These are phyloP conservation scores for Bradypus variegatus DNA, from an alignment of 2,797 vertebrate species.

Conservation along the genomic window DNA sequence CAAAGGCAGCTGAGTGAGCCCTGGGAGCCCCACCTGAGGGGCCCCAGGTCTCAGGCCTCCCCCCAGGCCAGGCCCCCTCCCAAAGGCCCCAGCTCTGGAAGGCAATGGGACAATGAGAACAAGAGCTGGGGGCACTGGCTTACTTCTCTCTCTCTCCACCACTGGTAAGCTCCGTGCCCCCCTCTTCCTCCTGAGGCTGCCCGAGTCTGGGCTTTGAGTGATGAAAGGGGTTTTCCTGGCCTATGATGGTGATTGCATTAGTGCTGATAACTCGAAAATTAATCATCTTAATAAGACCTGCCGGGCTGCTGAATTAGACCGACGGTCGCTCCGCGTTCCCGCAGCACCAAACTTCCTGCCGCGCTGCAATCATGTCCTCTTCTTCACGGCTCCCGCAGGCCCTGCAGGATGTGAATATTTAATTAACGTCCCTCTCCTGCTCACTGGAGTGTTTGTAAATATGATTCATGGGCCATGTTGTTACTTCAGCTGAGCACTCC, in stretches of 20 bases:
- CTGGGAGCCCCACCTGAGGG: slow-evolving; percentile 12
- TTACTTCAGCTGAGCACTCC: background rate
- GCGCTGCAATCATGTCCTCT: background rate
- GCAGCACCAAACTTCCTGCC: background rate
- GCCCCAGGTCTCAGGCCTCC: background rate
- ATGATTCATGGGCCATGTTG: slow-evolving; percentile 39
- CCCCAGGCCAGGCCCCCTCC: background rate
- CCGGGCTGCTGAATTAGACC: background rate
- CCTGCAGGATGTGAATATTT: slow-evolving; percentile 47
- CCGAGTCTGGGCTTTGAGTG: background rate
- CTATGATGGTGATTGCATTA: slow-evolving; percentile 27
- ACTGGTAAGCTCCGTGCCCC: background rate
- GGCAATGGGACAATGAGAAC: background rate
- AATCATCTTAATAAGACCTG: slow-evolving; percentile 50
- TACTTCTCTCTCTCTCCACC: background rate
- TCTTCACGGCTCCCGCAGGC: slow-evolving; percentile 4
- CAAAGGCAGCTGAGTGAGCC: slow-evolving; percentile 32
- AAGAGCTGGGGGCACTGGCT: background rate
- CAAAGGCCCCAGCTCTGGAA: background rate
- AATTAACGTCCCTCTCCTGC: slow-evolving; percentile 36
- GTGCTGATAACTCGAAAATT: slow-evolving; percentile 35
- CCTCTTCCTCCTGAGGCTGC: background rate
- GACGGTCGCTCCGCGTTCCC: background rate
- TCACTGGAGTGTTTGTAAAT: slow-evolving; percentile 48
- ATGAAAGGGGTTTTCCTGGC: slow-evolving; percentile 22